These are phyloP conservation scores for Cybosia mesomella DNA, from an alignment of 2,888 invertebrate species.

Conservation along the genomic window DNA sequence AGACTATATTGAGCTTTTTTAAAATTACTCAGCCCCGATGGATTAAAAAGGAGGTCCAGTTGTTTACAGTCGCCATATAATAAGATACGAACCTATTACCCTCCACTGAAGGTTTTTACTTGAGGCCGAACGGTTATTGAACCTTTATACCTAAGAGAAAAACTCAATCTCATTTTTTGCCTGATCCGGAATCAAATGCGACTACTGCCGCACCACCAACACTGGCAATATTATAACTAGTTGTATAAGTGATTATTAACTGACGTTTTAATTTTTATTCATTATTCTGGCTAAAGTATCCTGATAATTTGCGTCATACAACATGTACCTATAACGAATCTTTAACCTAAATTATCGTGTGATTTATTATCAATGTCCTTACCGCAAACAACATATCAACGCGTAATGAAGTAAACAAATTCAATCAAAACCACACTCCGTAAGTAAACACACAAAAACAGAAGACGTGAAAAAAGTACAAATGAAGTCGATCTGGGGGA, in stretches of 20 bases:
- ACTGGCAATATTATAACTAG: not conserved
- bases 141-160: no score
- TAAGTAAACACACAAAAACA: conserved; percentile 52
- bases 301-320: not conserved
- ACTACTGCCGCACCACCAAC: not conserved
- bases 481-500: conserved; percentile 53
- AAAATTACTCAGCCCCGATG: no score
- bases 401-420: conserved; percentile 31
- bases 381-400: conserved; percentile 21
- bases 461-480: conserved; percentile 51
- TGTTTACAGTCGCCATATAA: no score
- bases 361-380: conserved; percentile 14
- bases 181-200: not conserved
- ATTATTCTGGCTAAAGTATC: not conserved
- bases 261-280: not conserved
- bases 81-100: no score
- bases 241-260: not conserved
- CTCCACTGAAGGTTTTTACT: no score
- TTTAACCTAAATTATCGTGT: conserved; percentile 8
- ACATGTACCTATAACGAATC: not conserved
- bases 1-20: no score
- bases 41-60: no score
- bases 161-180: not conserved
- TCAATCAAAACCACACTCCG: conserved; percentile 37
- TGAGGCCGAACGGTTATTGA: no score